phyloP scores from a whole-genome alignment of 1,140 invertebrate genomes.

The Lithobius niger region DNA sequence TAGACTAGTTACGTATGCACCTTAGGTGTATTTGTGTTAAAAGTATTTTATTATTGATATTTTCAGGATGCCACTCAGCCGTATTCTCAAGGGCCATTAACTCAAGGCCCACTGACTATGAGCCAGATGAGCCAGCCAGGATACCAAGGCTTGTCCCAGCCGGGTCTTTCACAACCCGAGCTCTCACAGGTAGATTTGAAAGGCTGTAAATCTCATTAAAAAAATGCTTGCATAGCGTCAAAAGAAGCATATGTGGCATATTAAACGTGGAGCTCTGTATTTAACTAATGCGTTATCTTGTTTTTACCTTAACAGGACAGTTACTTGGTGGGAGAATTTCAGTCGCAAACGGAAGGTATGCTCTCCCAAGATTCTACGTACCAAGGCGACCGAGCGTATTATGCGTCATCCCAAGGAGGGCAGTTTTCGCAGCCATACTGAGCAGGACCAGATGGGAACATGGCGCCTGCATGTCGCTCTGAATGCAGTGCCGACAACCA shows the following conservation, averaged over 20 bases:
- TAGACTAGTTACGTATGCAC: too few relatives aligned
- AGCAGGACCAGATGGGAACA: slow-evolving; percentile 1
- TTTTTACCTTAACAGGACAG: slow-evolving; percentile 51
- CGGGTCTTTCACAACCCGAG: slow-evolving; percentile 36
- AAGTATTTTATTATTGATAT: not conserved
- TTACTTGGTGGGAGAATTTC: slow-evolving; percentile 68
- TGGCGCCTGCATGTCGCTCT: not conserved
- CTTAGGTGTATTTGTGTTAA: not conserved
- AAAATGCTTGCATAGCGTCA: not conserved
- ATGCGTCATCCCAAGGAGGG: slow-evolving; percentile 39
- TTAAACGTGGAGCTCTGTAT: not conserved
- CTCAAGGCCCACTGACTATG: slow-evolving; percentile 35
- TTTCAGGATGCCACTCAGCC: slow-evolving; percentile 23
- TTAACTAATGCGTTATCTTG: not conserved
- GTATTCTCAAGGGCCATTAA: slow-evolving; percentile 39
- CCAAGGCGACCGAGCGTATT: slow-evolving; percentile 59
- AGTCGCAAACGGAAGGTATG: slow-evolving; percentile 85
- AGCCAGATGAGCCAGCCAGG: slow-evolving; percentile 36
- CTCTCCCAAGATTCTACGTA: slow-evolving; percentile 90
- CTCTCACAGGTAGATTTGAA: slow-evolving; percentile 35
- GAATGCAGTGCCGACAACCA: not conserved
- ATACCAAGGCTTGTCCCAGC: slow-evolving; percentile 33
- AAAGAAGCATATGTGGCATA: not conserved
- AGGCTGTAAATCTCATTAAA: not conserved
- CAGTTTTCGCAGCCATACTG: slow-evolving; percentile 40